phyloP scores from a whole-genome alignment of 2,888 invertebrate species.

The Ferrisia virgata region DNA sequence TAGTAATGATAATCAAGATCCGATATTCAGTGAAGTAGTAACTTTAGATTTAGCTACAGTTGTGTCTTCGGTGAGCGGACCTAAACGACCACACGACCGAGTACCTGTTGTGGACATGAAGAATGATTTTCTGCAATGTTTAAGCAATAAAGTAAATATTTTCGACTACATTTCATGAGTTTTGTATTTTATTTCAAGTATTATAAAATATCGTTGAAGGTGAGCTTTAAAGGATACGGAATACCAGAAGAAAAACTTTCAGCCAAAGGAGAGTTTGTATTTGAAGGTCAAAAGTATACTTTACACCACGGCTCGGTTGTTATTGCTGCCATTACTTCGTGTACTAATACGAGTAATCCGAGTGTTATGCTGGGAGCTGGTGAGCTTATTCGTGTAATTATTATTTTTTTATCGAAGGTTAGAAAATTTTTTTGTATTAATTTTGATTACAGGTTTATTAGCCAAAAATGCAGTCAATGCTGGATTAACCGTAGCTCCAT shows the following conservation, averaged over 20 bases:
- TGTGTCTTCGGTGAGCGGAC: slow-evolving; percentile 92
- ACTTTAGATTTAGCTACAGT: slow-evolving; percentile 83
- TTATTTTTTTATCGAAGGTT: neutral
- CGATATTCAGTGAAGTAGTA: slow-evolving; percentile 73
- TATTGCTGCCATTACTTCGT: slow-evolving; percentile 96
- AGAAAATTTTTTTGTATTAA: neutral
- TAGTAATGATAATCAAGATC: slow-evolving; percentile 70
- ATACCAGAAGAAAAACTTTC: slow-evolving; percentile 64
- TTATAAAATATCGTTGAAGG: slow-evolving; percentile 57
- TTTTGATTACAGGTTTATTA: slow-evolving; percentile 63
- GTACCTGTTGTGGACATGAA: slow-evolving; percentile 90
- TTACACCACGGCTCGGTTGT: slow-evolving; percentile 89
- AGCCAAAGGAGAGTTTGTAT: slow-evolving; percentile 70
- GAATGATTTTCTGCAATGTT: slow-evolving; percentile 77
- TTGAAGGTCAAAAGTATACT: slow-evolving; percentile 74
- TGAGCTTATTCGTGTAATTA: slow-evolving; percentile 49
- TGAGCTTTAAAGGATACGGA: slow-evolving; percentile 90
- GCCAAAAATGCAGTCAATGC: slow-evolving; percentile 92
- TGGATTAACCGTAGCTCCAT: slow-evolving; percentile 83
- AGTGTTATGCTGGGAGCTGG: slow-evolving; percentile 98
- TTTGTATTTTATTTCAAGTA: neutral
- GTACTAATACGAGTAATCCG: slow-evolving; percentile 97
- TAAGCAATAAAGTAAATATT: slow-evolving; percentile 77
- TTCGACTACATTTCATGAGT: neutral
- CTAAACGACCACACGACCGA: slow-evolving; percentile 94